Percentiles rank a stretch among this genome's conserved stretches.
Conservation (phyloP, 1,140 invertebrate species). For the Drosophila triauraria region DNA sequence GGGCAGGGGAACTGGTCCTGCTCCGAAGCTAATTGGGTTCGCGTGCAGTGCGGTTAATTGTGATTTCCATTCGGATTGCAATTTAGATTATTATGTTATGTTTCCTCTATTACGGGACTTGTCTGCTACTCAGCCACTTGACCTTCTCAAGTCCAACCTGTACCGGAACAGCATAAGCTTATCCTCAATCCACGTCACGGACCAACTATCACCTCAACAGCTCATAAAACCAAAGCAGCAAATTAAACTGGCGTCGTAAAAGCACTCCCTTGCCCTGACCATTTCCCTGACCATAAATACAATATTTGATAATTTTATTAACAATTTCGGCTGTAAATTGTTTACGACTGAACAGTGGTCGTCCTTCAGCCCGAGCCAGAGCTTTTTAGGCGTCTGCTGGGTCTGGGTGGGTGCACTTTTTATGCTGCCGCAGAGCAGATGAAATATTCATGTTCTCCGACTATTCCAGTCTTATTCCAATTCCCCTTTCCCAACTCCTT, state of each 20-base stretch:
- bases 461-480: constrained; percentile 25
- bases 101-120: constrained; percentile 30
- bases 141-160: too few relatives aligned
- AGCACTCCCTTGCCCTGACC: constrained; percentile 32
- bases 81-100: constrained; percentile 52
- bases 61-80: constrained; percentile 36
- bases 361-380: constrained; percentile 10
- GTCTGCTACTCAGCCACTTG: background rate
- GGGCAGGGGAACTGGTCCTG: constrained; percentile 43
- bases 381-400: constrained; percentile 67
- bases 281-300: constrained; percentile 76
- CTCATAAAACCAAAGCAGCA: constrained; percentile 80
- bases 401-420: constrained; percentile 51
- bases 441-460: constrained; percentile 71
- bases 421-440: constrained; percentile 57
- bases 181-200: constrained; percentile 37
- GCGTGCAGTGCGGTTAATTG: constrained; percentile 60
- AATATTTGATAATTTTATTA: constrained; percentile 84
- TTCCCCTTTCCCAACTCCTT: constrained; percentile 27
- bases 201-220: constrained; percentile 74
- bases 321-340: constrained; percentile 80
- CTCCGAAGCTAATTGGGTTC: constrained; percentile 59
- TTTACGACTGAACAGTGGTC: constrained; percentile 65
- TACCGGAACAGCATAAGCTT: constrained; percentile 19
- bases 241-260: constrained; percentile 75